Base-by-base conservation (phyloP, 2,113 vertebrate species). In the Charina bottae region DNA sequence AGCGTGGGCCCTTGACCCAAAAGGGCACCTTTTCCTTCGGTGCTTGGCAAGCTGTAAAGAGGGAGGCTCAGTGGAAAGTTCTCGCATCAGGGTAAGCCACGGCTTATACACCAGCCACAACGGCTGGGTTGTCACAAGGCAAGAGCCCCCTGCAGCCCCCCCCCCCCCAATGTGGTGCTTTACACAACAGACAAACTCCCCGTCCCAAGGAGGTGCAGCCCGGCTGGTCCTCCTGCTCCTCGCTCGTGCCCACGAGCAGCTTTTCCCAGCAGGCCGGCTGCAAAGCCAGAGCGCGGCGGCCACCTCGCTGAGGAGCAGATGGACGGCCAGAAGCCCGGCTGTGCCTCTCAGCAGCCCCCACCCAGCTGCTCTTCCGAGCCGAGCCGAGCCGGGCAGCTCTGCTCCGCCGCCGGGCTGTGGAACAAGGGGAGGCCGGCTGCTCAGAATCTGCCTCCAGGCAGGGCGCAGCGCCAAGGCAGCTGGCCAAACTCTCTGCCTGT, bases 311-410 rank as follows among this genome's bases (percentile, higher is more conserved):
- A 59, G 78, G 85, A 91, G 68, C 91, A 91, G 95, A 92, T 89
- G 93, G 92, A 59, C 85, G 62, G 59, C 78, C 6, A 12, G 17
- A 89, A 26, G 91, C 58, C 59, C 83, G 26, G 68, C 5, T 42
- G 90, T 2, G 86, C 91, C 91, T n/a, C 4, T 37, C 58, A 0
- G 89, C 92, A 33, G 90, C n/a, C 85, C 88, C 90, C 92, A 46
- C 92, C 49, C 94, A 93, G 95, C 94, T 93, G 93, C 89, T 92
- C 90, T 64, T 9, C 4, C 62, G 9, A 72, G 42, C 42, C 42
- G 3, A 3, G 42, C 42, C 42, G 3, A n/a, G 89, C 85, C 87
- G 60, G 90, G 86, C 90, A 64, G 84, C 92, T 89, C 53, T 19
- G 90, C 62, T 24, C n/a, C 42, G 2, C 42, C 3, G 42, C 42